Percentiles rank a stretch among this genome's conserved stretches.
phyloP scores from a whole-genome alignment of 2,113 vertebrate species.

The Sylvilagus bachmani region DNA sequence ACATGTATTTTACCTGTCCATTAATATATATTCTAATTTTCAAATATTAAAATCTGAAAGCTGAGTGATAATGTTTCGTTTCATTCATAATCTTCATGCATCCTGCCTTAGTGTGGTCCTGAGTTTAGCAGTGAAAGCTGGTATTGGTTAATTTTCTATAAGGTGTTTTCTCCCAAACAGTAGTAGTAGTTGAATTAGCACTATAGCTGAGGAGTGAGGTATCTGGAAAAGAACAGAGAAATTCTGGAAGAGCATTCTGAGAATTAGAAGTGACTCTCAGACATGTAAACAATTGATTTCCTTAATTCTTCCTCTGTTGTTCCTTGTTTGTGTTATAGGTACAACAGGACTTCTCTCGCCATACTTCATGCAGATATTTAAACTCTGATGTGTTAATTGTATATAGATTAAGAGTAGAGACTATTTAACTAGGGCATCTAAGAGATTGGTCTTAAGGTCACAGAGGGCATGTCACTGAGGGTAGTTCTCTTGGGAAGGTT shows the following conservation, averaged over 20 bases:
- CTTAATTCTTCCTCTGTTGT: background rate
- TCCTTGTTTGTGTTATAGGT: background rate
- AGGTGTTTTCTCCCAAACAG: background rate
- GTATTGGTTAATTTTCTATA: background rate
- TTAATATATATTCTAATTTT: background rate
- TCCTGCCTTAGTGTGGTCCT: background rate
- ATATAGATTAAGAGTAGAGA: no score
- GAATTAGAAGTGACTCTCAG: background rate
- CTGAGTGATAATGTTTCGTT: background rate
- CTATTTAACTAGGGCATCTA: no score
- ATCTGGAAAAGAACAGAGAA: background rate
- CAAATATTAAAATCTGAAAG: background rate
- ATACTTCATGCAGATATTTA: no score
- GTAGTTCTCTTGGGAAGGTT: no score
- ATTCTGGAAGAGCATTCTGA: background rate
- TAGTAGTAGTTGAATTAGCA: background rate
- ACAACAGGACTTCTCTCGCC: no score
- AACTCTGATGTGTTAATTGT: no score
- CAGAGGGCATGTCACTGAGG: no score
- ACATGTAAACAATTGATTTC: background rate
- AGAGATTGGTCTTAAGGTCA: no score
- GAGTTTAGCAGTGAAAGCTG: background rate
- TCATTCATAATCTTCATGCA: background rate
- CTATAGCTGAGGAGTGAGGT: background rate
- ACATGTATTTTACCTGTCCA: background rate